phyloP scores from a whole-genome alignment of 64 coral and sea anemone species.

The Platygyra sinensis region DNA sequence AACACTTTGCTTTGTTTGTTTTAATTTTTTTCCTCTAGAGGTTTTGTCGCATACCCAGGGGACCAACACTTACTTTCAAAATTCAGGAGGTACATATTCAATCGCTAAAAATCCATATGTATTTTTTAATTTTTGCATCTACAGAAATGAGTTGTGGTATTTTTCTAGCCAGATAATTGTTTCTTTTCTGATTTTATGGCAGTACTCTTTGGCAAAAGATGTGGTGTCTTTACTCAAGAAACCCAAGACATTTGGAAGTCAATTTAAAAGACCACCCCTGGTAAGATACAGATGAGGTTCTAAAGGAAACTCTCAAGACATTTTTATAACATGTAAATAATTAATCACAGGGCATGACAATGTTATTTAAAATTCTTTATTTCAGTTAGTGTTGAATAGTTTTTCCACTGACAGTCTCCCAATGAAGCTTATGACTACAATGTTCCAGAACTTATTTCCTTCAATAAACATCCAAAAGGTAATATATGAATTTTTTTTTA shows the following conservation, averaged over 20 bases:
- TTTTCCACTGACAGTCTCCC: conserved; percentile 78
- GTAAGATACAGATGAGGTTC: conserved; percentile 26
- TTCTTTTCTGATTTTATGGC: not conserved
- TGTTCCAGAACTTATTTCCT: conserved; percentile 97
- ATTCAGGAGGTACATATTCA: conserved; percentile 74
- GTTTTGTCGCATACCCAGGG: conserved; percentile 79
- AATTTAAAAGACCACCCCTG: conserved; percentile 92
- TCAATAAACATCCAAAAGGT: conserved; percentile 97
- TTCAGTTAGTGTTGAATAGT: conserved; percentile 92
- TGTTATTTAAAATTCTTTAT: not conserved
- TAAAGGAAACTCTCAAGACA: no score
- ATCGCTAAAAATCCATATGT: no score
- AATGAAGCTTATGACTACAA: conserved; percentile 98
- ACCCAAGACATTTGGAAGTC: conserved; percentile 90
- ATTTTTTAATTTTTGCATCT: no score
- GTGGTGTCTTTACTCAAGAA: conserved; percentile 92
- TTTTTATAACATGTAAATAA: no score
- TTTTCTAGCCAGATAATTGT: not conserved
- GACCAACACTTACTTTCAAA: conserved; percentile 94
- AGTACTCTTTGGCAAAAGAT: conserved; percentile 93
- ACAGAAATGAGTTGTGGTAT: no score
- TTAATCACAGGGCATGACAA: not conserved
- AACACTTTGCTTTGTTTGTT: not conserved
- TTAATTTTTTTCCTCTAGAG: conserved; percentile 36
- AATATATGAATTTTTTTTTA: not conserved